Percentiles rank a stretch among this genome's conserved stretches.
Evolutionary conservation across 2,797 vertebrate species (phyloP).

Genomic region (Holocentrus rufus): DNA sequence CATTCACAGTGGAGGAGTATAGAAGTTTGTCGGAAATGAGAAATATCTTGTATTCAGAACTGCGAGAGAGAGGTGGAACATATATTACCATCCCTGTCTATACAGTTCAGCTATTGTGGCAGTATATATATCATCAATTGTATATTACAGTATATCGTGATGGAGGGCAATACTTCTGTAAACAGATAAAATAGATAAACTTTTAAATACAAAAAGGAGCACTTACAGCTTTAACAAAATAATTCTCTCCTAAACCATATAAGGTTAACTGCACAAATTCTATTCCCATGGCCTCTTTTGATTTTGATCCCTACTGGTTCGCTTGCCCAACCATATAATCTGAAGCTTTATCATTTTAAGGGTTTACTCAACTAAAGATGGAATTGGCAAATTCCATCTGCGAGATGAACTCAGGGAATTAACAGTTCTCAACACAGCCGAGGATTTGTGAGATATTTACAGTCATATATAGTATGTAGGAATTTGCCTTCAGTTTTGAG

Average conservation of each 20-base stretch:
- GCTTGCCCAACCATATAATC: background rate
- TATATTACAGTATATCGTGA: background rate
- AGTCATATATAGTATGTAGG: background rate
- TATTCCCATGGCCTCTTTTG: background rate
- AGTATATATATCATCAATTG: constrained; percentile 9
- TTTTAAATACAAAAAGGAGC: constrained; percentile 11
- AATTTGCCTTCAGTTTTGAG: constrained; percentile 2
- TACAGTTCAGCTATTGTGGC: background rate
- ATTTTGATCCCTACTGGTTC: constrained; percentile 7
- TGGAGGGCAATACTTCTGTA: background rate
- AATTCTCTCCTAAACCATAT: constrained; percentile 28
- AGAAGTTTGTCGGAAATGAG: constrained; percentile 30
- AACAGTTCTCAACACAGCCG: background rate
- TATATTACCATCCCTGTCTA: constrained; percentile 18
- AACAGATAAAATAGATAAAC: background rate
- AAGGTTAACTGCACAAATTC: constrained; percentile 21
- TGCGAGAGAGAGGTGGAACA: background rate
- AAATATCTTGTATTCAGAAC: constrained; percentile 32
- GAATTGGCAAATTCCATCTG: constrained; percentile 7
- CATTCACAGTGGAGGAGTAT: constrained; percentile 32
- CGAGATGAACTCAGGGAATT: constrained; percentile 12
- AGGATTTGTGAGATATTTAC: constrained; percentile 10
- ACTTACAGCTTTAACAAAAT: constrained; percentile 14
- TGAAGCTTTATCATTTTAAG: constrained; percentile 24
- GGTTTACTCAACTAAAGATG: constrained; percentile 7